Conservation (phyloP, 2,888 invertebrate species). For the Heteromurus nitidus region DNA sequence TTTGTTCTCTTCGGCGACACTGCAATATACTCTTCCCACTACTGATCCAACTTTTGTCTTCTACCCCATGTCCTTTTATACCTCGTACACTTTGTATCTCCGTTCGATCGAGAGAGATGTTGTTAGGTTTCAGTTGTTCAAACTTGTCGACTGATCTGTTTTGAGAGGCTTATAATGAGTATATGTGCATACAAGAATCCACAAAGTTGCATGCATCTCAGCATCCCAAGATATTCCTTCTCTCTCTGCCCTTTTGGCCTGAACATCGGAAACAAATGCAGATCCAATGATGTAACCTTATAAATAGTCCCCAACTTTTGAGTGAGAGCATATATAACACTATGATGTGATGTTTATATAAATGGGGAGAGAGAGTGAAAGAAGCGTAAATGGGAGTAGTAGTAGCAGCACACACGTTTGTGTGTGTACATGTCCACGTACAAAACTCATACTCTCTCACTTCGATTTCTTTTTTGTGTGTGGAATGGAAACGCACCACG, state of each 20-base stretch:
- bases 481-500: too few species aligned
- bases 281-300: conserved; percentile 40
- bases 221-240: neutral
- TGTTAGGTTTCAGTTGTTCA: conserved; percentile 19
- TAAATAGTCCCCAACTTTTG: conserved; percentile 7
- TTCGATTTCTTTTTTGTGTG: too few species aligned
- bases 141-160: conserved; percentile 24
- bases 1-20: neutral
- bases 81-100: neutral
- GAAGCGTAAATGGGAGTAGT: neutral
- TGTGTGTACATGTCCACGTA: neutral
- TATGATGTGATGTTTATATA: neutral
- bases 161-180: neutral
- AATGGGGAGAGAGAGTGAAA: neutral
- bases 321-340: neutral
- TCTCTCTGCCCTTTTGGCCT: conserved; percentile 34
- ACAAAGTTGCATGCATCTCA: too few species aligned
- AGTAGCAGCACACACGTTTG: too few species aligned
- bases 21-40: neutral
- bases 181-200: too few species aligned
- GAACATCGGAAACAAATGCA: conserved; percentile 8
- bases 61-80: neutral
- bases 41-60: neutral
- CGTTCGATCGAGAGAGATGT: neutral
- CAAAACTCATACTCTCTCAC: too few species aligned